Evolutionary conservation across 2,113 vertebrate genomes (phyloP), one percentile per base, ranked within the genome.

Genomic region (Catharus fuscescens): DNA sequence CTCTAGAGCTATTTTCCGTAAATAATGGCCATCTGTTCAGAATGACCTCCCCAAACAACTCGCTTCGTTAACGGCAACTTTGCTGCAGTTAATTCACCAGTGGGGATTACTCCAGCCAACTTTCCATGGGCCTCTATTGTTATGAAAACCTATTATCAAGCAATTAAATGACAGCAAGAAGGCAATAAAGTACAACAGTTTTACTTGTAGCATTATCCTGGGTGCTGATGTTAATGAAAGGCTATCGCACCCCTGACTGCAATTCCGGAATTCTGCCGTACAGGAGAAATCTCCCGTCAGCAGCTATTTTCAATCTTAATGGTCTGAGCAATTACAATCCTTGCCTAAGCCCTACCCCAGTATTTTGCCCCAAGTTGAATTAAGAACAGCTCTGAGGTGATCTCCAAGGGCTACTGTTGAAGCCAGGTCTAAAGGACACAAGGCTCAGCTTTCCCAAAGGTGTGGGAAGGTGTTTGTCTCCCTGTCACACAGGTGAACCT

Each of bases 151-250:
- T 95, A 96, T 96, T 96, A 97, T 93, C 79, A 32, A 79, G 93
- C 95, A 97, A 96, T 97, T 97, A 97, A 97, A 96, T 83, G 95
- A 94, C 95, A 93, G 93, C 79, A 74, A 94, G 91, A 94, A 94
- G 4, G 71, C 92, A 96, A 96, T 96, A 96, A 96, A 97, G 93
- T 92, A 91, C 95, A 94, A 62, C 85, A 70, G 86, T 91, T 93
- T 96, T 64, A 77, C 81, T 93, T 91, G 92, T 96, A 93, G 81
- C 91, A 92, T 97, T 94, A 96, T 95, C 95, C 95, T 88, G 94
- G 96, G 96, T 96, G 94, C 93, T 92, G 95, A 90, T 95, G 93
- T 95, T 97, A 97, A 97, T 96, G 92, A 96, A 96, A 93, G 95
- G 87, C 90, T 94, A 95, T 95, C 28, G 2, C 90, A 93, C 97